Evolutionary conservation across 2,797 vertebrate genomes (phyloP).

Genomic region (Ceyx erithaca): DNA sequence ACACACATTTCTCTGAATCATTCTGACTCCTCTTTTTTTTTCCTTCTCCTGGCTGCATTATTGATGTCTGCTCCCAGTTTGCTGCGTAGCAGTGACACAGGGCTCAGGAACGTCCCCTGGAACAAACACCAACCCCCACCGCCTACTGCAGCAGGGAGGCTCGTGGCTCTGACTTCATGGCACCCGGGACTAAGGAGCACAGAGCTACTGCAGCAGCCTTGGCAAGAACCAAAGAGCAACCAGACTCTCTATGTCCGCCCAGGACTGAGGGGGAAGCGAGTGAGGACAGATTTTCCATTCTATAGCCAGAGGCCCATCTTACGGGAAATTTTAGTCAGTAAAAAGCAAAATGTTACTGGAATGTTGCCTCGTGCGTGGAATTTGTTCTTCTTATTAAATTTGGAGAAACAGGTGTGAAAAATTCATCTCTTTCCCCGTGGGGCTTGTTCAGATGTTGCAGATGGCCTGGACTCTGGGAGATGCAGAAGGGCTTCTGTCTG

Average conservation of each 20-base stretch:
- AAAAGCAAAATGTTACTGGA: conserved; percentile 58
- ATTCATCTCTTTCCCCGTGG: conserved; percentile 10
- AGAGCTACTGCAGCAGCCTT: not conserved
- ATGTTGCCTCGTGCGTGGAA: conserved; percentile 24
- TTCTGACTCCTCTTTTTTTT: not conserved
- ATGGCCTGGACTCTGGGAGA: not conserved
- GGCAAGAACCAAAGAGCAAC: conserved; percentile 7
- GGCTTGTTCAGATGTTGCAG: conserved; percentile 2
- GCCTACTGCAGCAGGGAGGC: not conserved
- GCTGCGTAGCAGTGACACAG: not conserved
- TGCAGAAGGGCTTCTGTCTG: conserved; percentile 47
- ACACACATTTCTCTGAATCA: not conserved
- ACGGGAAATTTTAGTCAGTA: conserved; percentile 38
- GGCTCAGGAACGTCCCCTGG: not conserved
- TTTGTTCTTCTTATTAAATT: conserved; percentile 48
- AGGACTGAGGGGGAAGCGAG: not conserved
- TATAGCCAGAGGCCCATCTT: conserved; percentile 34
- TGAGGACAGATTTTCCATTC: conserved; percentile 66
- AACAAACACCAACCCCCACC: not conserved
- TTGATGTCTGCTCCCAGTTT: not conserved
- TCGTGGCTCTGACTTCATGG: not conserved
- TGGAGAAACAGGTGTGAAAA: conserved; percentile 66
- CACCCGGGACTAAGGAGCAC: not conserved
- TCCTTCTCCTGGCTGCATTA: not conserved
- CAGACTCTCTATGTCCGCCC: not conserved